Conservation (phyloP, 2,797 vertebrate species). For the Telmatherina bonti region DNA sequence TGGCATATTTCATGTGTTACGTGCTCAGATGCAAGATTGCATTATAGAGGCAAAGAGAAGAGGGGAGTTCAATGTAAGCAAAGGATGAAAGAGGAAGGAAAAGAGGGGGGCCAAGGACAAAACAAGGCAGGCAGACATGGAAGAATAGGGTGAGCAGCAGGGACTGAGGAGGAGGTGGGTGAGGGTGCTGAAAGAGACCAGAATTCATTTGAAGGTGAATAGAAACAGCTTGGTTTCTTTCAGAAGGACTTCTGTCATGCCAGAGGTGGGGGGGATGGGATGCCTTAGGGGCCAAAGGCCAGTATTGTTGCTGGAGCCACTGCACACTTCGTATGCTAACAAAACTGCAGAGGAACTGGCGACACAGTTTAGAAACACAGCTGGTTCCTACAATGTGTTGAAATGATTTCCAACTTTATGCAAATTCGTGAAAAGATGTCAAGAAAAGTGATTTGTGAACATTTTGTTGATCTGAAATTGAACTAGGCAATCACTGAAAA, state of each 20-base stretch:
- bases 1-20: not conserved
- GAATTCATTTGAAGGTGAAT: conserved; percentile 71
- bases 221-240: conserved; percentile 69
- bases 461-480: too few relatives aligned
- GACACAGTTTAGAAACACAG: not conserved
- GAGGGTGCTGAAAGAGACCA: conserved; percentile 39
- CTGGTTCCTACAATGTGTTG: too few relatives aligned
- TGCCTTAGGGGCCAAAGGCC: conserved; percentile 37
- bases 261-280: conserved; percentile 1
- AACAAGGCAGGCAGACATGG: conserved; percentile 18
- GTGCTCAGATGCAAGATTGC: conserved; percentile 8
- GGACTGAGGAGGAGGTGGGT: conserved; percentile 18
- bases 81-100: conserved; percentile 26
- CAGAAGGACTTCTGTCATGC: conserved; percentile 45
- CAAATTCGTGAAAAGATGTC: too few relatives aligned
- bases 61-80: conserved; percentile 8
- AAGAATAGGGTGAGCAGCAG: conserved; percentile 43
- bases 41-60: conserved; percentile 23
- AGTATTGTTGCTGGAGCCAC: conserved; percentile 37
- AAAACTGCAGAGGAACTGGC: conserved; percentile 20
- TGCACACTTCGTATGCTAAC: conserved; percentile 61
- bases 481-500: too few relatives aligned
- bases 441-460: too few relatives aligned
- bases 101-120: conserved; percentile 14
- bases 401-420: too few relatives aligned